Conservation (phyloP, 2,888 invertebrate species). For the Standfussiana lucernea region DNA sequence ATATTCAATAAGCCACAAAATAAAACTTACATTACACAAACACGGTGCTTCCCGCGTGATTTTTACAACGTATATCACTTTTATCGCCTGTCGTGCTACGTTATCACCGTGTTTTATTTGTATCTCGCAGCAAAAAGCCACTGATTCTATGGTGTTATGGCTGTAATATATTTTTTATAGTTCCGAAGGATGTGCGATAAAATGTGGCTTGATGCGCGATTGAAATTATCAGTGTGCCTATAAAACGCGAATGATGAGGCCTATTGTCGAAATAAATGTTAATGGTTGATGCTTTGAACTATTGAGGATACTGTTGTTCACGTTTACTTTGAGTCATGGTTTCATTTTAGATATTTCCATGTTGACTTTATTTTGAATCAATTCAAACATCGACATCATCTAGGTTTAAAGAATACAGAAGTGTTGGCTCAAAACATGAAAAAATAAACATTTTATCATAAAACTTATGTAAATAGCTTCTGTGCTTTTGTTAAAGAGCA, state of each 20-base stretch:
- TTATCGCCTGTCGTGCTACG: constrained; percentile 73
- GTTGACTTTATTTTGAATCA: not conserved
- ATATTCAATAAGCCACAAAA: constrained; percentile 71
- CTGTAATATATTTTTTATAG: constrained; percentile 78
- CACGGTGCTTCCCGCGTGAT: constrained; percentile 66
- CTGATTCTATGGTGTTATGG: constrained; percentile 76
- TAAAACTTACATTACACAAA: constrained; percentile 70
- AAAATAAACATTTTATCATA: too few species aligned
- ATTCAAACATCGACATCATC: not conserved
- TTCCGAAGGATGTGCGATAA: constrained; percentile 75
- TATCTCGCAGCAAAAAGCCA: constrained; percentile 68
- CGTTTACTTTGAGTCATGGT: not conserved
- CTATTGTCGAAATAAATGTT: constrained; percentile 54
- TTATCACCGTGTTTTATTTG: constrained; percentile 78
- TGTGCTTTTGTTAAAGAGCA: not conserved
- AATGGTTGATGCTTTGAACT: constrained; percentile 12
- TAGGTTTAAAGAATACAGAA: not conserved
- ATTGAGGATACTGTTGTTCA: not conserved
- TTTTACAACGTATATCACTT: constrained; percentile 79
- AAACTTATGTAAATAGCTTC: not conserved
- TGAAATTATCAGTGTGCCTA: constrained; percentile 67
- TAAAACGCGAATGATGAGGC: constrained; percentile 55
- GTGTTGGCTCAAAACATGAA: not conserved
- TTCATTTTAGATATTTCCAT: not conserved
- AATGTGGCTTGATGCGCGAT: constrained; percentile 68